These are phyloP conservation scores for Acipenser ruthenus DNA, from an alignment of 2,797 vertebrate species.

Conservation along the genomic window DNA sequence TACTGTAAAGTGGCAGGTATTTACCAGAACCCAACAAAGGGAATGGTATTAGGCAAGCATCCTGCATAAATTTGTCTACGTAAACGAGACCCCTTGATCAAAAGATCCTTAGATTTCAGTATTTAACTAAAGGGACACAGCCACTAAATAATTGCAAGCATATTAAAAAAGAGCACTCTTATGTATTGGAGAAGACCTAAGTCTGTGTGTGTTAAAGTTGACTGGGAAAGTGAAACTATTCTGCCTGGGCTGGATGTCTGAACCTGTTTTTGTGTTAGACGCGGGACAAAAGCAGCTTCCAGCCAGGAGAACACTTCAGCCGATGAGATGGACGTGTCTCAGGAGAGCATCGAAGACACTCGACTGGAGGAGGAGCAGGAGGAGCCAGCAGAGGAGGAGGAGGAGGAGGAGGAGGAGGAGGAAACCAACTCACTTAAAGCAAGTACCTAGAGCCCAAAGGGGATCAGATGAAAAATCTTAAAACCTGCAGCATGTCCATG, in stretches of 20 bases:
- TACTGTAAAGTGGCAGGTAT: too few relatives aligned
- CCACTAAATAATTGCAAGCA: too few relatives aligned
- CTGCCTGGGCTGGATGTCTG: background rate
- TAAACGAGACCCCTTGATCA: too few relatives aligned
- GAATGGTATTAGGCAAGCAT: too few relatives aligned
- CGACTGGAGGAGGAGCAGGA: slow-evolving; percentile 55
- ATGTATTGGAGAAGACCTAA: too few relatives aligned
- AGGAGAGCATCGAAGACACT: slow-evolving; percentile 57
- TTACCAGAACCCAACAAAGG: too few relatives aligned
- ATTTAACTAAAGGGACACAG: too few relatives aligned
- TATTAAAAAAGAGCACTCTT: too few relatives aligned
- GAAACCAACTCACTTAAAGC: slow-evolving; percentile 62
- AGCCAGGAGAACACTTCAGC: slow-evolving; percentile 72
- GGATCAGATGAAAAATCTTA: background rate
- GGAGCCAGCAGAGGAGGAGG: slow-evolving; percentile 30
- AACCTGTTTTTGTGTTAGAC: slow-evolving; percentile 46
- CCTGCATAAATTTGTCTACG: too few relatives aligned
- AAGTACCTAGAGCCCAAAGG: slow-evolving; percentile 7
- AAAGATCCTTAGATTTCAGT: too few relatives aligned
- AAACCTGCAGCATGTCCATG: too few relatives aligned
- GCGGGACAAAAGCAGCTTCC: slow-evolving; percentile 66
- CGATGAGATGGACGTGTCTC: slow-evolving; percentile 68
- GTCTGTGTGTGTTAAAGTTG: too few relatives aligned
- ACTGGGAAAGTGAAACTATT: background rate
- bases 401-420: slow-evolving; percentile 66